Evolutionary conservation across 2,888 invertebrate genomes (phyloP), one percentile per base, ranked within the genome.

Genomic region (Invenusta paracnida): DNA sequence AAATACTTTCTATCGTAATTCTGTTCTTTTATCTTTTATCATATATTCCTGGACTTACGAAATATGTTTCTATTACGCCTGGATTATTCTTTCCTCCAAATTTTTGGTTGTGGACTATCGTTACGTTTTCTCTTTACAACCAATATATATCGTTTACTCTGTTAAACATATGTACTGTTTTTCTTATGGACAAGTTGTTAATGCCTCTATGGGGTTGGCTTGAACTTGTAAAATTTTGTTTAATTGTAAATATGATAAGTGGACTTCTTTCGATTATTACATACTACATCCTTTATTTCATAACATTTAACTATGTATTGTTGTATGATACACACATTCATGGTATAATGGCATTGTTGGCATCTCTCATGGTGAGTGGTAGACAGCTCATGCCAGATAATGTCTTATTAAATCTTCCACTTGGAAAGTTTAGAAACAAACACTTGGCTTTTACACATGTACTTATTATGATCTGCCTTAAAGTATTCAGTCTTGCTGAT

Each of bases 31-130:
- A 85, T 81, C n/a, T 27, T 81, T 11, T 85, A 25, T 85, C 85
- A 25, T 85, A 29, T 30, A 30, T 81, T 29, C 85, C 79, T 25
- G 5, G 29, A 29, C 0, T 79, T 1, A 25, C 79, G 13, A 30
- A 83, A 25, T 85, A 29, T 85, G 29, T 85, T 30, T 84, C 81
- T 0, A 85, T 85, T 28, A 79, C 31, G 28, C 85, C 85, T 27
- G 85, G 79, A 82, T 85, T 30, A 30, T 79, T 85, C n/a, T 27
- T 85, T 25, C 85, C 85, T 85, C 85, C 85, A 25, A 85, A 85
- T 79, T 85, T 83, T 27, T 85, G 85, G 85, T 25, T 85, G 1
- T 85, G 73, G 29, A 85, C 79, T 29, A 73, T 85, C n/a, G 30
- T 85, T 0, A 85, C 85, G 25, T 85, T 85, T 81, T 81, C 79